Conservation (phyloP, 2,888 invertebrate genomes). For the Linyphia triangularis region DNA sequence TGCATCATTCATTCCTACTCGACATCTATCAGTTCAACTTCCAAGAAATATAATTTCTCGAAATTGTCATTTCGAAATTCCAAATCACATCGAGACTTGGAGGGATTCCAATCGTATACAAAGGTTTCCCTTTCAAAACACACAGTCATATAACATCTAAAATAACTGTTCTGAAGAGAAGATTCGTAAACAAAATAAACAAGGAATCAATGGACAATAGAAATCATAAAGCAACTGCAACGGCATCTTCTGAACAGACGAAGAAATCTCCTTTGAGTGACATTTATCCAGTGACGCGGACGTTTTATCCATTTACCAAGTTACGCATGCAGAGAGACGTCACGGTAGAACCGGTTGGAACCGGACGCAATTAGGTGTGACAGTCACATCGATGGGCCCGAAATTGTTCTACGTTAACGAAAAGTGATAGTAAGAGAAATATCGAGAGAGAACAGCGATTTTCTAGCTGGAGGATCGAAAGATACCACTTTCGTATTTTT, state of each 20-base stretch:
- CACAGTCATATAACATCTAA: not conserved
- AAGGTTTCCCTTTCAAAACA: conserved; percentile 7
- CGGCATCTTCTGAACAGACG: conserved; percentile 22
- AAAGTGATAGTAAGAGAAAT: conserved; percentile 61
- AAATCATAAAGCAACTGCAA: conserved; percentile 52
- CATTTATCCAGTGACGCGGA: conserved; percentile 70
- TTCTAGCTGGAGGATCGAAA: not conserved
- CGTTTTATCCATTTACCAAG: conserved; percentile 73
- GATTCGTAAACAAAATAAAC: not conserved
- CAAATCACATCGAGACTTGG: conserved; percentile 28
- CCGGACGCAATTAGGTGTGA: conserved; percentile 74
- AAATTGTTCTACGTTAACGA: conserved; percentile 61
- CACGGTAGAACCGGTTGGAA: conserved; percentile 54
- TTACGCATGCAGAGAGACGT: conserved; percentile 72
- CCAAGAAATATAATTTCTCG: conserved; percentile 26
- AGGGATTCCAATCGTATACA: conserved; percentile 18
- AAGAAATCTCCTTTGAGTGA: conserved; percentile 65
- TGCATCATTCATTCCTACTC: not conserved
- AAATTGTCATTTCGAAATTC: not conserved
- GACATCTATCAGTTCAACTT: conserved; percentile 7
- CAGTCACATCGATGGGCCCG: conserved; percentile 56
- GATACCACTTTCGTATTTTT: not conserved
- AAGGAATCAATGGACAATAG: conserved; percentile 51
- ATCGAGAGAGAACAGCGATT: conserved; percentile 6
- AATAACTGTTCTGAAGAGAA: not conserved